These are phyloP conservation scores for Hippopotamus amphibius DNA, from an alignment of 2,113 vertebrate genomes.

Conservation along the genomic window DNA sequence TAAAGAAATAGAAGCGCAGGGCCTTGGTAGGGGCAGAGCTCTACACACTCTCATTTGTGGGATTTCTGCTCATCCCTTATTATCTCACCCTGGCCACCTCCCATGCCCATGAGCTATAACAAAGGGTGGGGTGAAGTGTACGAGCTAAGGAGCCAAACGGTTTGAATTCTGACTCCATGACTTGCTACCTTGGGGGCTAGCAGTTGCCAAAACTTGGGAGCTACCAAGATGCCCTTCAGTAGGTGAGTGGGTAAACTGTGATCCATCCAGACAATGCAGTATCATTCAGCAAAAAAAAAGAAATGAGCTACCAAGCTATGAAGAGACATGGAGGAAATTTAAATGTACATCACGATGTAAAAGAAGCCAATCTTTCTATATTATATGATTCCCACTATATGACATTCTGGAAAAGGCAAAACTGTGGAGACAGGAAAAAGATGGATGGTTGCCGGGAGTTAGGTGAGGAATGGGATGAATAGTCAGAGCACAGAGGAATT, in stretches of 20 bases:
- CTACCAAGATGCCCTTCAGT: neutral
- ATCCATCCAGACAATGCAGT: neutral
- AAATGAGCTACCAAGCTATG: neutral
- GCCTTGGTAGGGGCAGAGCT: neutral
- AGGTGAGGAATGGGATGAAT: neutral
- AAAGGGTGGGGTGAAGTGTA: neutral
- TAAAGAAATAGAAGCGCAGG: conserved; percentile 20
- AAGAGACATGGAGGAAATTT: neutral
- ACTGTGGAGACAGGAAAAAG: neutral
- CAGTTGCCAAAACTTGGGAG: neutral
- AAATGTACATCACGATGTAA: neutral
- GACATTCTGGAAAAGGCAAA: neutral
- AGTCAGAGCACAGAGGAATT: neutral
- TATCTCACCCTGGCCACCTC: neutral
- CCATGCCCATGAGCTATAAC: neutral
- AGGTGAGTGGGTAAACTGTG: neutral
- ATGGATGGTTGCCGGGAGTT: neutral
- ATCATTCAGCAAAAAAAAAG: neutral
- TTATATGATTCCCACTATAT: neutral
- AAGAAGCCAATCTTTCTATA: neutral
- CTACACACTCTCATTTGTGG: neutral
- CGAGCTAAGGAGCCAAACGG: neutral
- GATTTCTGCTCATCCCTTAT: neutral
- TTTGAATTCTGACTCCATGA: neutral
- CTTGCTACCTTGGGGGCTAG: neutral